These are phyloP conservation scores for Eudasyphora cyanicolor DNA, from an alignment of 2,888 invertebrate genomes.

Conservation along the genomic window DNA sequence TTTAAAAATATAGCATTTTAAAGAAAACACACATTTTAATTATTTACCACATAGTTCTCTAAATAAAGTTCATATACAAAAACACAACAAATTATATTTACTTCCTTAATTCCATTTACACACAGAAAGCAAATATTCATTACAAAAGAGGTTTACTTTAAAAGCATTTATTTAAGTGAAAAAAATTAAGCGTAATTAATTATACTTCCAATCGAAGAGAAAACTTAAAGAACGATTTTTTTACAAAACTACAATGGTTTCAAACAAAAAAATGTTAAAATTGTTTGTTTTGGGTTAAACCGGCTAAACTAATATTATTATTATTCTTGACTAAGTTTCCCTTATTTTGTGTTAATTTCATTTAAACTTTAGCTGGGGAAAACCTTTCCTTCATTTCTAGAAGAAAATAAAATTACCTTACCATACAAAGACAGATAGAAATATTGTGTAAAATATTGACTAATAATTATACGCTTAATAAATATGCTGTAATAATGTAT, in stretches of 20 bases:
- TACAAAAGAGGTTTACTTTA: neutral
- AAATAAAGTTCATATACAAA: no score
- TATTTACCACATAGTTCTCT: no score
- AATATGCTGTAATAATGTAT: conserved; percentile 52
- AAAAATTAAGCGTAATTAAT: neutral
- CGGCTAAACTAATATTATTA: neutral
- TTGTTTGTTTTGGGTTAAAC: neutral
- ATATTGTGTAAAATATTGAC: conserved; percentile 34
- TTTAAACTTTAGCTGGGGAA: neutral
- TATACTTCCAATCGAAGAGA: neutral
- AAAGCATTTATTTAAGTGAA: neutral
- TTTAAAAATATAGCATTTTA: no score
- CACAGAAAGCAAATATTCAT: no score
- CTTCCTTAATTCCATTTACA: no score
- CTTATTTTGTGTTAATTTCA: no score
- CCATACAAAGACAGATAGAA: neutral
- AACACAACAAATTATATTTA: no score
- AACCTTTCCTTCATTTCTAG: neutral
- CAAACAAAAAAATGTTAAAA: neutral
- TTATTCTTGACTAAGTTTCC: neutral
- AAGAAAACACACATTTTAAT: no score
- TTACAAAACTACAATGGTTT: conserved; percentile 22
- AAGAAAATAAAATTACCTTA: neutral
- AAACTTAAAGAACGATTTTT: neutral
- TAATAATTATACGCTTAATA: conserved; percentile 51